Conservation (phyloP, 2,888 invertebrate genomes). For the Brachypterus glaber region DNA sequence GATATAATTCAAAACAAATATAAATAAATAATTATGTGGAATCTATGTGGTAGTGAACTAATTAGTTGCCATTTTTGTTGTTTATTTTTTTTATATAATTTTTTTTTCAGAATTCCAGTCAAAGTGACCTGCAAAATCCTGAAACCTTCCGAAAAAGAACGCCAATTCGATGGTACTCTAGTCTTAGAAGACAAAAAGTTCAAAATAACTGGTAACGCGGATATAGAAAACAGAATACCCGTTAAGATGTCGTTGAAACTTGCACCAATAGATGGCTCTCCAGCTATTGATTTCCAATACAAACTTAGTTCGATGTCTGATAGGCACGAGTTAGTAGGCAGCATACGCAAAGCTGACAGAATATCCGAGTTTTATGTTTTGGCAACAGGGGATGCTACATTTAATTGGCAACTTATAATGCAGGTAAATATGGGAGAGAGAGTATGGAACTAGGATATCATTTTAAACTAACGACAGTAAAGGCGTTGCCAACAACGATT, state of each 20-base stretch:
- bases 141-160: slow-evolving; percentile 21
- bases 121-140: slow-evolving; percentile 23
- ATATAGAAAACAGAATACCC: slow-evolving; percentile 38
- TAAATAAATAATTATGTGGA: too few relatives aligned
- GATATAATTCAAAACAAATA: too few relatives aligned
- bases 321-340: slow-evolving; percentile 30
- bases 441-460: too few relatives aligned
- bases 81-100: too few relatives aligned
- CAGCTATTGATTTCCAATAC: slow-evolving; percentile 32
- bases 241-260: slow-evolving; percentile 39
- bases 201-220: slow-evolving; percentile 39
- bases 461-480: too few relatives aligned
- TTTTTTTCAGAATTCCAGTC: slow-evolving; percentile 29
- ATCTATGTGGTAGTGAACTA: too few relatives aligned
- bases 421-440: too few relatives aligned
- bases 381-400: slow-evolving; percentile 33
- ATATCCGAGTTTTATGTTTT: slow-evolving; percentile 39
- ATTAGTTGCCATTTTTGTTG: too few relatives aligned
- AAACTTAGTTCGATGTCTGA: slow-evolving; percentile 33
- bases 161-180: slow-evolving; percentile 39
- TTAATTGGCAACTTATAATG: slow-evolving; percentile 43
- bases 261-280: slow-evolving; percentile 38
- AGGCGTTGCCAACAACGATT: too few relatives aligned
- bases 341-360: slow-evolving; percentile 37
- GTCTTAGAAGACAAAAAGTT: slow-evolving; percentile 40